Percentiles rank a stretch among this genome's conserved stretches.
phyloP scores from a whole-genome alignment of 2,888 invertebrate genomes.

The Amblyjoppa fuscipennis region DNA sequence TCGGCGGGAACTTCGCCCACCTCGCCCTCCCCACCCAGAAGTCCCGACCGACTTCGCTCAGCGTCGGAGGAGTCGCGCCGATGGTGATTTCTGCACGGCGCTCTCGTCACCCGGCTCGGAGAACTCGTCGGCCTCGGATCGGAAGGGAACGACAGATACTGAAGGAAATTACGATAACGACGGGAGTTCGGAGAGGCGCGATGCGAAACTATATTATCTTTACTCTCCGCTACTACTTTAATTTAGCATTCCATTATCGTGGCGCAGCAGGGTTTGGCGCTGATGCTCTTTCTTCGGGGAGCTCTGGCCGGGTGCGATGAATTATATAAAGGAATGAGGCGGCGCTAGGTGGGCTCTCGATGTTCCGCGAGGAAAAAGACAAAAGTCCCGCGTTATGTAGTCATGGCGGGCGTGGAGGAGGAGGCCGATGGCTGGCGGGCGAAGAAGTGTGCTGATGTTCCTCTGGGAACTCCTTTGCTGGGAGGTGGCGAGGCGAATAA shows the following conservation, averaged over 20 bases:
- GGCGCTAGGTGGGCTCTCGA: neutral
- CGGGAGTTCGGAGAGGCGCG: constrained; percentile 16
- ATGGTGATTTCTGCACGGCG: neutral
- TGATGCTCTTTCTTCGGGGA: neutral
- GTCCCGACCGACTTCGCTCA: neutral
- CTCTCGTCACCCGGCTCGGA: neutral
- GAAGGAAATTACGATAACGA: constrained; percentile 31
- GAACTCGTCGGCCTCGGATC: neutral
- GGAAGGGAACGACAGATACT: constrained; percentile 26
- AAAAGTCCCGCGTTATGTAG: neutral
- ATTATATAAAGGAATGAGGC: neutral
- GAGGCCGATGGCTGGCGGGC: no score
- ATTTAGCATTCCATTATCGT: neutral
- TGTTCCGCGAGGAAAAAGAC: neutral
- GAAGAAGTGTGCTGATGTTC: no score
- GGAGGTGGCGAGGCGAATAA: constrained; percentile 6
- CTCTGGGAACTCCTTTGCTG: neutral
- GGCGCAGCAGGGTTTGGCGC: neutral
- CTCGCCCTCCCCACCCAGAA: neutral
- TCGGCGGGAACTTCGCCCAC: neutral
- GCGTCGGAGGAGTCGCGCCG: neutral
- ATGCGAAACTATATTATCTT: constrained; percentile 16
- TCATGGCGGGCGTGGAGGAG: neutral
- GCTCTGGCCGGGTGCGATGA: neutral
- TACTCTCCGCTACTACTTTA: neutral